phyloP scores from a whole-genome alignment of 2,888 invertebrate species.

The Aphodius granarius region DNA sequence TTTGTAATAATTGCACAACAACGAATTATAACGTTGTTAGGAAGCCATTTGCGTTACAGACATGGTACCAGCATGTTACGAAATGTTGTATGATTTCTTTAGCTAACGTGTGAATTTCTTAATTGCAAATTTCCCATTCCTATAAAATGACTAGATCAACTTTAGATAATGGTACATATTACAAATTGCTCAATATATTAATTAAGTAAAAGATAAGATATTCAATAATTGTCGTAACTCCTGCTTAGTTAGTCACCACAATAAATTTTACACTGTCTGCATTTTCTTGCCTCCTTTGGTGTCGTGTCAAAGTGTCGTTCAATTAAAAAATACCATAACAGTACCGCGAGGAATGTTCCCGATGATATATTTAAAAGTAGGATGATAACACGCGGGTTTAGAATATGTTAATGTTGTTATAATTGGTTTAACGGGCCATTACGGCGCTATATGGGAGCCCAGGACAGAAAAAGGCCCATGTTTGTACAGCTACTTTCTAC shows the following conservation, averaged over 20 bases:
- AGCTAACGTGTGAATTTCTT: neutral
- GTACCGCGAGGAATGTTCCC: neutral
- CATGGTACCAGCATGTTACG: neutral
- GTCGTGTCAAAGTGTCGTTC: neutral
- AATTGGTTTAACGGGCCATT: slow-evolving; percentile 24
- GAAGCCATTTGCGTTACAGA: neutral
- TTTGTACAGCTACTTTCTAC: neutral
- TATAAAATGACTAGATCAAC: neutral
- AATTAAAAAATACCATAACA: neutral
- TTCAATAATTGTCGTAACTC: neutral
- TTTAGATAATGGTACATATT: neutral
- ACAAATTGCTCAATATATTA: no score
- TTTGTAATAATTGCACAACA: neutral
- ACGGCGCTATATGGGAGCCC: neutral
- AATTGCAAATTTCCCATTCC: neutral
- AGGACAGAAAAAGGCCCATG: neutral
- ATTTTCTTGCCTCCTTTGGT: neutral
- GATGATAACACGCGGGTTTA: slow-evolving; percentile 18
- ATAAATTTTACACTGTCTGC: neutral
- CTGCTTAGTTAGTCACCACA: neutral
- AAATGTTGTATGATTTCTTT: neutral
- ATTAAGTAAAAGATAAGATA: no score
- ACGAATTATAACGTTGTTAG: neutral
- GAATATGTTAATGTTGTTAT: slow-evolving; percentile 24
- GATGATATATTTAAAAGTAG: neutral